phyloP scores from a whole-genome alignment of 2,888 invertebrate genomes.

The Chrysina gloriosa region DNA sequence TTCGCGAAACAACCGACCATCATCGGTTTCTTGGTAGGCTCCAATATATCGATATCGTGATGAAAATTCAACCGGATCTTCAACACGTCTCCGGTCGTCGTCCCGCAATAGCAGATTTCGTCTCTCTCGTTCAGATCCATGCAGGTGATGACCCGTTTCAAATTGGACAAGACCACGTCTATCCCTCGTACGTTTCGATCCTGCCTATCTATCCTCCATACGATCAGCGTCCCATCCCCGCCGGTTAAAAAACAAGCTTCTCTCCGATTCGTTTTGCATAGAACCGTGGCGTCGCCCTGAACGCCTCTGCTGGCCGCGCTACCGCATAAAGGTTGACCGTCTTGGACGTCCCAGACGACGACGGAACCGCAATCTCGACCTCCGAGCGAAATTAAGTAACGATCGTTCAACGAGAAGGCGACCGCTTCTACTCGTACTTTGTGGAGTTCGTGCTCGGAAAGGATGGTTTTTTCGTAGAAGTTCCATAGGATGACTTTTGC shows the following conservation, averaged over 20 bases:
- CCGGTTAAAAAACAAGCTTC: constrained; percentile 78
- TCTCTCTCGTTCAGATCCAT: constrained; percentile 79
- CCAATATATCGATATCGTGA: constrained; percentile 68
- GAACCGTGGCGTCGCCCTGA: constrained; percentile 59
- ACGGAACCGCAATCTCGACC: constrained; percentile 91
- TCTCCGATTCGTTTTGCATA: constrained; percentile 70
- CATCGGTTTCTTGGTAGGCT: constrained; percentile 68
- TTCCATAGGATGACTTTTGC: constrained; percentile 90
- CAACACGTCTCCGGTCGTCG: constrained; percentile 81
- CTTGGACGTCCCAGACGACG: constrained; percentile 83
- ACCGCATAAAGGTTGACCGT: constrained; percentile 65
- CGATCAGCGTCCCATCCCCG: constrained; percentile 72
- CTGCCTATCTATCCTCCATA: constrained; percentile 80
- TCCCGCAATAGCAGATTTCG: constrained; percentile 84
- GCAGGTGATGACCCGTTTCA: constrained; percentile 81
- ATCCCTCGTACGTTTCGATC: constrained; percentile 77
- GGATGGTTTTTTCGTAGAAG: constrained; percentile 72
- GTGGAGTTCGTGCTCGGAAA: constrained; percentile 83
- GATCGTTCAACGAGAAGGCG: constrained; percentile 84
- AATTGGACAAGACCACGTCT: constrained; percentile 82
- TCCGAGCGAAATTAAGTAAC: constrained; percentile 83
- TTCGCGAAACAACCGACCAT: constrained; percentile 76
- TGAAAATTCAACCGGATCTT: constrained; percentile 73
- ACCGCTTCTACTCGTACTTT: constrained; percentile 89
- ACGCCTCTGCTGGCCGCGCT: constrained; percentile 59